phyloP scores from a whole-genome alignment of 1,140 invertebrate species.

The Drosophila elegans region DNA sequence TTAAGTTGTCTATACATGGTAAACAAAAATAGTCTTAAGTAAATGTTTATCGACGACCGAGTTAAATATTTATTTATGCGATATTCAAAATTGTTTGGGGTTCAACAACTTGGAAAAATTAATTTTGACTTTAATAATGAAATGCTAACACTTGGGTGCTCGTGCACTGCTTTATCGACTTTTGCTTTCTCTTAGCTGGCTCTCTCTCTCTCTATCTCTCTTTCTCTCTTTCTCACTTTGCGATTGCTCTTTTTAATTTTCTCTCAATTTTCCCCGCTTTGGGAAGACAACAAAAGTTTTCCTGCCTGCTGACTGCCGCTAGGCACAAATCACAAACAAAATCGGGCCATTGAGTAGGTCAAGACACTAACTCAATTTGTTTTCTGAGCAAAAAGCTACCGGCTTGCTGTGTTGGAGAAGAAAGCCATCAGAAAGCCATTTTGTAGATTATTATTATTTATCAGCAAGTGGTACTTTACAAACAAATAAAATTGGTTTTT shows the following conservation, averaged over 20 bases:
- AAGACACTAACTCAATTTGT: conserved; percentile 70
- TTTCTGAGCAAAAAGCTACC: conserved; percentile 55
- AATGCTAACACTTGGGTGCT: neutral
- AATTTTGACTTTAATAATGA: neutral
- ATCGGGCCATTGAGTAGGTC: conserved; percentile 68
- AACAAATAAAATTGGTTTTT: no score
- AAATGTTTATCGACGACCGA: no score
- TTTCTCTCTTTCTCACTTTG: conserved; percentile 36
- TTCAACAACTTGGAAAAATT: neutral
- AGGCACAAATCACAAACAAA: conserved; percentile 61
- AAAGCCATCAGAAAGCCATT: neutral
- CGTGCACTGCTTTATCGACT: conserved; percentile 63
- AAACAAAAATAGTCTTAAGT: neutral
- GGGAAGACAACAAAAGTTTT: conserved; percentile 41
- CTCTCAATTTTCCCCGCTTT: conserved; percentile 10
- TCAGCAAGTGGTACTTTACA: no score
- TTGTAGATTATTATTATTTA: no score
- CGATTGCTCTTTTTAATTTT: neutral
- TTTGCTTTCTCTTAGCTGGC: conserved; percentile 23
- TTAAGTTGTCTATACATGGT: neutral
- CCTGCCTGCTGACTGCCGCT: conserved; percentile 7
- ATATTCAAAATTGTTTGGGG: neutral
- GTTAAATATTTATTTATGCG: neutral
- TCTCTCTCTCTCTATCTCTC: conserved; percentile 1
- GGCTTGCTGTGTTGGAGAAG: conserved; percentile 17